These are phyloP conservation scores for Anadara kagoshimensis DNA, from an alignment of 1,140 invertebrate species.

Conservation along the genomic window DNA sequence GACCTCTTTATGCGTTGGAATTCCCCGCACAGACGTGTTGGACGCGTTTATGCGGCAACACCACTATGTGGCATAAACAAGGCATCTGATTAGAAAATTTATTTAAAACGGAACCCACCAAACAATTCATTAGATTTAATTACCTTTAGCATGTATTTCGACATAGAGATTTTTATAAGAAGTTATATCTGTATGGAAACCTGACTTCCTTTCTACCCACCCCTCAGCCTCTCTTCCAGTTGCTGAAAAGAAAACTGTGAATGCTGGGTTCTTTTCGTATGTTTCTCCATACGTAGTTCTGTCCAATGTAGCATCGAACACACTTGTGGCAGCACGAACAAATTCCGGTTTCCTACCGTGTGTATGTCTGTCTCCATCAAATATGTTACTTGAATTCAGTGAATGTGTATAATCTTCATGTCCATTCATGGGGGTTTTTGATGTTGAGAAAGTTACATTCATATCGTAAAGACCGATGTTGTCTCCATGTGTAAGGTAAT, in stretches of 20 bases:
- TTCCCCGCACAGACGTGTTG: no score
- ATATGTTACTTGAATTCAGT: constrained; percentile 50
- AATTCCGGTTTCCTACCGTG: constrained; percentile 36
- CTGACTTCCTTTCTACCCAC: constrained; percentile 20
- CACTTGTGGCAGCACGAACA: constrained; percentile 39
- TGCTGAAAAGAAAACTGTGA: constrained; percentile 33
- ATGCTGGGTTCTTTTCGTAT: constrained; percentile 35
- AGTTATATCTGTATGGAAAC: constrained; percentile 36
- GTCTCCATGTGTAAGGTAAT: constrained; percentile 50
- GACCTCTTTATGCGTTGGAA: no score
- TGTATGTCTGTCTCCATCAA: constrained; percentile 28
- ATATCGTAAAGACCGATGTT: constrained; percentile 36
- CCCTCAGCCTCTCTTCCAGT: constrained; percentile 17
- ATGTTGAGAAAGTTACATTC: constrained; percentile 45
- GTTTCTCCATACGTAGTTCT: constrained; percentile 32
- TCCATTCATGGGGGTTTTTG: constrained; percentile 47
- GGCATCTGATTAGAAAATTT: no score
- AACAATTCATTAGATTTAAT: no score
- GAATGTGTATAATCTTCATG: constrained; percentile 47
- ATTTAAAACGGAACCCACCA: no score
- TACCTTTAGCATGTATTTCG: constrained; percentile 5
- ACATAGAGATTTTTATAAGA: constrained; percentile 44
- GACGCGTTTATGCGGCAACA: no score
- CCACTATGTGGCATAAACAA: no score
- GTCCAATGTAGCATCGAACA: constrained; percentile 39